Percentiles rank a stretch among this genome's conserved stretches.
Conservation (phyloP, 2,113 vertebrate genomes). For the Xenopus borealis region DNA sequence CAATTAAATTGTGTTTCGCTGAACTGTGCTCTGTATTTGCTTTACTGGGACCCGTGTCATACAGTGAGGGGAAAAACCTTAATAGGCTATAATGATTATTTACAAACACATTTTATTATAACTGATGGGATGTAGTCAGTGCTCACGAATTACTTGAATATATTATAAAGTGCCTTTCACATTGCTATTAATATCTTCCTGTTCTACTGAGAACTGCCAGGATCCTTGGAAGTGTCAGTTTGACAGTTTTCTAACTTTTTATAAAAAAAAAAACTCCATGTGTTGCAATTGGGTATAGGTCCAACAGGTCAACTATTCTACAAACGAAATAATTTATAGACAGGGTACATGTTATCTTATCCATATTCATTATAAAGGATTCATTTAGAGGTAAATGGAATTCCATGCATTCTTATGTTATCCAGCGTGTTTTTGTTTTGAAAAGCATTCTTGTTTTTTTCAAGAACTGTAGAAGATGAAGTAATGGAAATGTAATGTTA, state of each 20-base stretch:
- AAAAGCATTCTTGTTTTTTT: conserved; percentile 1
- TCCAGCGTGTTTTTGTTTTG: neutral
- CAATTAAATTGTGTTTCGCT: no score
- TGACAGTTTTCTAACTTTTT: neutral
- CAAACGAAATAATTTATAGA: no score
- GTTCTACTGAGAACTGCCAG: neutral
- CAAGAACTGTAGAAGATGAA: conserved; percentile 22
- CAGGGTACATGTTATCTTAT: no score
- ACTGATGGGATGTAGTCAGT: conserved; percentile 9
- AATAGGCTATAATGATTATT: conserved; percentile 6
- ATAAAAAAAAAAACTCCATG: neutral
- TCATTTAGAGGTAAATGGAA: neutral
- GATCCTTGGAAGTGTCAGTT: neutral
- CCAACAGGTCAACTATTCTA: no score
- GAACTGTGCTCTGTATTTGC: neutral
- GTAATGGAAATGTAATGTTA: conserved; percentile 39
- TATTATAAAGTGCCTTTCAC: neutral
- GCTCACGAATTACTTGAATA: neutral
- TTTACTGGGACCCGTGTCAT: neutral
- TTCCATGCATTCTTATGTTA: conserved; percentile 7
- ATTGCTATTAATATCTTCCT: conserved; percentile 1
- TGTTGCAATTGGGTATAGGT: no score
- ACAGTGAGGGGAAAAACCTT: neutral
- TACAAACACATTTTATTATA: conserved; percentile 14
- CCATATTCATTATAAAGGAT: no score